Percentiles rank a stretch among this genome's conserved stretches.
phyloP scores from a whole-genome alignment of 2,888 invertebrate genomes.

The Lasius platythorax region DNA sequence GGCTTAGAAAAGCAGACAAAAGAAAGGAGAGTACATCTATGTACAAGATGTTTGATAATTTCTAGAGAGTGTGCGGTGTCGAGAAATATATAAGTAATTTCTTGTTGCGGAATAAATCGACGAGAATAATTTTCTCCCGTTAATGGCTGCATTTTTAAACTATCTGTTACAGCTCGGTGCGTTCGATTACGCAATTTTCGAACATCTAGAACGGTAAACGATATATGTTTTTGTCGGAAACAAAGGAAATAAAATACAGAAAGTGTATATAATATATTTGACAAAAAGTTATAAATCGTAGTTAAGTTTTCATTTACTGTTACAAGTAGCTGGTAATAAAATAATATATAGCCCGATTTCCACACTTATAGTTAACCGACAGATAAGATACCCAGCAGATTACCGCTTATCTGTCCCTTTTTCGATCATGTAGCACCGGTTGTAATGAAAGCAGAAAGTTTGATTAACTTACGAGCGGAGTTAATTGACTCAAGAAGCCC shows the following conservation, averaged over 20 bases:
- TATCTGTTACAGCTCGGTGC: neutral
- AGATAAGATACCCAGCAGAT: neutral
- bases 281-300: neutral
- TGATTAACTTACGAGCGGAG: neutral
- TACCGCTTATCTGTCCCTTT: neutral
- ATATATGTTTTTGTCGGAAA: neutral
- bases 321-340: neutral
- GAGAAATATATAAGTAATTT: neutral
- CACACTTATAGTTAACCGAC: neutral
- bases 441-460: neutral
- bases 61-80: neutral
- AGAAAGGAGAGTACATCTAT: neutral
- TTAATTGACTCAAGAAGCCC: neutral
- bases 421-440: too few relatives aligned
- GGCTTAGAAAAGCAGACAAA: neutral
- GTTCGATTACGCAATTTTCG: neutral
- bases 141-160: neutral
- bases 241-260: neutral
- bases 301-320: neutral
- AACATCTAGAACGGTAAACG: neutral
- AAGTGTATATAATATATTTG: neutral
- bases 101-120: neutral
- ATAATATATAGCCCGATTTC: neutral
- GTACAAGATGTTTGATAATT: conserved; percentile 9
- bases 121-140: neutral